Evolutionary conservation across 2,888 invertebrate genomes (phyloP).

Genomic region (Diplolepis rosae): DNA sequence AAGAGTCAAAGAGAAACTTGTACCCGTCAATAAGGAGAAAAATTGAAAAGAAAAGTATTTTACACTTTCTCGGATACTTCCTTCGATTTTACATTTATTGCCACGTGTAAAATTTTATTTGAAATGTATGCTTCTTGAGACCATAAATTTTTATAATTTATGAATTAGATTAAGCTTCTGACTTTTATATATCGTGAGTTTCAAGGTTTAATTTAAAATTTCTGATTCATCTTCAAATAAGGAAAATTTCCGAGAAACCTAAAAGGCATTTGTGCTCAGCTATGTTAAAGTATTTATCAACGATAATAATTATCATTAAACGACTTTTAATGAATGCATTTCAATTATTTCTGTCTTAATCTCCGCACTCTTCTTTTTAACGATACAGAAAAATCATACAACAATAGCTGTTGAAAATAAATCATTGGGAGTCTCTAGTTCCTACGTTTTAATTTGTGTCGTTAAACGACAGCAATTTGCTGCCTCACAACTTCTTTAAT

Average conservation of each 20-base stretch:
- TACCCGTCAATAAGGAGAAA: neutral
- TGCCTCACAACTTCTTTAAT: neutral
- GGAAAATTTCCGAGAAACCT: neutral
- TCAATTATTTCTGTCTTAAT: conserved; percentile 3
- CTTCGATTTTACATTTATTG: too few species aligned
- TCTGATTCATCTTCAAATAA: neutral
- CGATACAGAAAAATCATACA: neutral
- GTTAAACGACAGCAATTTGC: conserved; percentile 1
- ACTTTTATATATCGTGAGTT: neutral
- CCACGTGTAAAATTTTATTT: too few species aligned
- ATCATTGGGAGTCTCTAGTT: neutral
- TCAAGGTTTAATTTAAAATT: neutral
- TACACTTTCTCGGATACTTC: too few species aligned
- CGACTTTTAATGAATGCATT: conserved; percentile 6
- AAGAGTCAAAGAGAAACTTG: neutral
- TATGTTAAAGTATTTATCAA: neutral
- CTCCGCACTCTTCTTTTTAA: neutral
- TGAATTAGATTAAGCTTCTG: too few species aligned
- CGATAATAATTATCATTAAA: conserved; percentile 12
- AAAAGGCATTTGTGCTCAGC: neutral
- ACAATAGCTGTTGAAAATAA: neutral
- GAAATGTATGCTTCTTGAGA: too few species aligned
- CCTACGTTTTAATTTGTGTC: neutral
- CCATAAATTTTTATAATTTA: too few species aligned
- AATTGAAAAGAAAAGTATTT: too few species aligned